phyloP scores from a whole-genome alignment of 1,140 invertebrate genomes.

The Brachionus sp. region DNA sequence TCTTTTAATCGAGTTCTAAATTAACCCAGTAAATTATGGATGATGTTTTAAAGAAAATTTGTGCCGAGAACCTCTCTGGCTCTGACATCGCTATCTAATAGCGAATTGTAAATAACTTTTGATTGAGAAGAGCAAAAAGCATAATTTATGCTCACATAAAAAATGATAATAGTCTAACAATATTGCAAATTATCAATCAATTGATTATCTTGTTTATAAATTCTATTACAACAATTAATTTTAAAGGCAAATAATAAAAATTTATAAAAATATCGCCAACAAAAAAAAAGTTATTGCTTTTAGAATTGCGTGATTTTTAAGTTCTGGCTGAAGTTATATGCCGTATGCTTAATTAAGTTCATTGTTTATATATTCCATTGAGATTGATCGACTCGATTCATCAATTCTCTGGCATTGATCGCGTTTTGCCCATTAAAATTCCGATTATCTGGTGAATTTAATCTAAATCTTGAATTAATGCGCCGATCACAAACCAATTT shows the following conservation, averaged over 20 bases:
- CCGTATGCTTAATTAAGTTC: background rate
- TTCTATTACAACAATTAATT: background rate
- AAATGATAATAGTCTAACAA: slow-evolving; percentile 8
- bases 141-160: slow-evolving; percentile 30
- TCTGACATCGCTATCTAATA: background rate
- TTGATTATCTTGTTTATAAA: slow-evolving; percentile 21
- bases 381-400: background rate
- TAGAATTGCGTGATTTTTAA: background rate
- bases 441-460: slow-evolving; percentile 20
- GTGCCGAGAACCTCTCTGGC: background rate
- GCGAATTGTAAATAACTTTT: slow-evolving; percentile 8
- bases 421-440: slow-evolving; percentile 5
- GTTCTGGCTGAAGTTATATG: background rate
- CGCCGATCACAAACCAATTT: background rate
- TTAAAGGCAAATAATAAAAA: background rate
- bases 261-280: background rate
- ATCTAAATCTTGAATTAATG: background rate
- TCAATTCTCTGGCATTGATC: background rate
- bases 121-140: background rate
- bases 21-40: background rate
- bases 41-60: background rate
- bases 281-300: background rate
- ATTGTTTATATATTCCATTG: background rate
- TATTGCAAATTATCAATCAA: background rate
- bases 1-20: background rate